Conservation (phyloP, 2,888 invertebrate species). For the Drosophila antonietae region DNA sequence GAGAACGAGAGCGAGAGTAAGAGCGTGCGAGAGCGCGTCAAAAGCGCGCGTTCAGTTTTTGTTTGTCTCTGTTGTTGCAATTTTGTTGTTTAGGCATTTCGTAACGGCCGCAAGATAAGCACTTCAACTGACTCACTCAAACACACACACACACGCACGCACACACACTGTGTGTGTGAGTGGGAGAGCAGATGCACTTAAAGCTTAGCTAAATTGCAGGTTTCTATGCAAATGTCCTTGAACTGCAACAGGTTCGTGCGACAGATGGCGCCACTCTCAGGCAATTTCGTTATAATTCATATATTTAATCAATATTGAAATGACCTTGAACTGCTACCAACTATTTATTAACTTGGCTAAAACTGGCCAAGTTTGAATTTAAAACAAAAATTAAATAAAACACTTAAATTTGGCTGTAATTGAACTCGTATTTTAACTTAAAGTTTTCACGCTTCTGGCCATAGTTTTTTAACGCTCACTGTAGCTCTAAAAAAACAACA, state of each 20-base stretch:
- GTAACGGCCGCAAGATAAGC: conserved; percentile 46
- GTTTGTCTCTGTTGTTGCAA: conserved; percentile 29
- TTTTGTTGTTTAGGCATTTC: conserved; percentile 36
- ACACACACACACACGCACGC: conserved; percentile 6
- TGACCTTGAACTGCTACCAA: conserved; percentile 22
- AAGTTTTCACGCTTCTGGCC: not conserved
- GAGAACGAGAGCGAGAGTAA: conserved; percentile 3
- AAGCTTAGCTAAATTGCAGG: conserved; percentile 30
- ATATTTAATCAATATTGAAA: conserved; percentile 32
- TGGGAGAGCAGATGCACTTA: not conserved
- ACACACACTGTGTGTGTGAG: not conserved
- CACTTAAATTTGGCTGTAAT: not conserved
- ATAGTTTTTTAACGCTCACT: conserved; percentile 40
- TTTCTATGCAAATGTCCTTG: conserved; percentile 43
- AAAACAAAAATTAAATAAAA: not conserved
- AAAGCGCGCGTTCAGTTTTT: conserved; percentile 32
- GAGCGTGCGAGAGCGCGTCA: conserved; percentile 17
- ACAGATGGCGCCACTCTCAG: conserved; percentile 14
- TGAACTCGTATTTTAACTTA: not conserved
- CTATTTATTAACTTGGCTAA: not conserved
- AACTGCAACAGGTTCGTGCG: conserved; percentile 51
- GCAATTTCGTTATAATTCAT: not conserved
- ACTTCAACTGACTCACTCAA: conserved; percentile 41
- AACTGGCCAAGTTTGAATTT: not conserved
- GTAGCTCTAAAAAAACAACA: conserved; percentile 18